Evolutionary conservation across 2,888 invertebrate species (phyloP).

Genomic region (Coelopa pilipes): DNA sequence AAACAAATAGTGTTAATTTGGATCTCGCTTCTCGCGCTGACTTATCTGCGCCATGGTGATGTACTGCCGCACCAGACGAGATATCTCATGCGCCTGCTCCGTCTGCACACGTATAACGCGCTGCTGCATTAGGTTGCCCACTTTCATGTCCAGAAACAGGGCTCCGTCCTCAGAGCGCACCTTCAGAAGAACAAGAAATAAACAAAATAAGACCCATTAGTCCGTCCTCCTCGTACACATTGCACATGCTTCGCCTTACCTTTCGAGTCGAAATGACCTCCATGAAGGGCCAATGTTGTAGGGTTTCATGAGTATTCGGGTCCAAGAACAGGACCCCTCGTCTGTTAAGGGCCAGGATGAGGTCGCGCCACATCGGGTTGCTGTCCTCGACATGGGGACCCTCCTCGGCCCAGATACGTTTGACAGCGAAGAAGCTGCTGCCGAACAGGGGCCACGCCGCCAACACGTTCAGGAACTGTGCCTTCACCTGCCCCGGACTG

Average conservation of each 20-base stretch:
- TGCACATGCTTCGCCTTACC: constrained; percentile 64
- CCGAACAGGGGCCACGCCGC: constrained; percentile 97
- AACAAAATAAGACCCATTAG: neutral
- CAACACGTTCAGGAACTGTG: constrained; percentile 83
- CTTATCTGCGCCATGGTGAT: constrained; percentile 85
- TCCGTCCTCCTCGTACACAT: too few relatives aligned
- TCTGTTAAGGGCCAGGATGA: constrained; percentile 92
- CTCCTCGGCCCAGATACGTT: constrained; percentile 79
- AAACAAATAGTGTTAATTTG: constrained; percentile 45
- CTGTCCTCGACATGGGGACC: constrained; percentile 66
- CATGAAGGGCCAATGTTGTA: constrained; percentile 92
- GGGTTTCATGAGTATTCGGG: constrained; percentile 89
- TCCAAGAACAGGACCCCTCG: constrained; percentile 95
- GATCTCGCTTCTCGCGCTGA: constrained; percentile 64
- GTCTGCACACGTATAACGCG: constrained; percentile 95
- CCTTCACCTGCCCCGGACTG: constrained; percentile 85
- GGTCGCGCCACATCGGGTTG: constrained; percentile 80
- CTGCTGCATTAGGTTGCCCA: constrained; percentile 95
- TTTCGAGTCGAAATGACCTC: constrained; percentile 96
- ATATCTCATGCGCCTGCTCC: constrained; percentile 97
- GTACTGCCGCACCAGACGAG: constrained; percentile 94
- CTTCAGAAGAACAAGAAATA: constrained; percentile 57
- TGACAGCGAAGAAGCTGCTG: constrained; percentile 97
- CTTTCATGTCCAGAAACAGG: constrained; percentile 94
- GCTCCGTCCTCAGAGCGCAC: constrained; percentile 91